These are phyloP conservation scores for Bombus haemorrhoidalis DNA, from an alignment of 1,140 invertebrate species.

Conservation along the genomic window DNA sequence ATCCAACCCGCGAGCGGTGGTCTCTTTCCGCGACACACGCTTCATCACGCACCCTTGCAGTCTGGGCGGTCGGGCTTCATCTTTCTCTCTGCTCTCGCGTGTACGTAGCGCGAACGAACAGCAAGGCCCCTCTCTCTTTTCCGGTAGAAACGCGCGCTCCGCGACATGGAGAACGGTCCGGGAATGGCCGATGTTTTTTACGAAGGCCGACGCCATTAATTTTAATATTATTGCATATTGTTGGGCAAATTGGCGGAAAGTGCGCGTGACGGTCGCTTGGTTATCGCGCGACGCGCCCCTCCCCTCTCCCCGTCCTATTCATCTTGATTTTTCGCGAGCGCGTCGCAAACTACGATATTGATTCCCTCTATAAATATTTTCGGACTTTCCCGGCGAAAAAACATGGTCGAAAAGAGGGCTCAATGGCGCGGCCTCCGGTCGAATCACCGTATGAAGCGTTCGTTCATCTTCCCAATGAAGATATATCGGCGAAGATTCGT, in stretches of 20 bases:
- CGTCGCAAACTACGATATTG: constrained; percentile 56
- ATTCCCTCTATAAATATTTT: constrained; percentile 60
- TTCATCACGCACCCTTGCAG: constrained; percentile 30
- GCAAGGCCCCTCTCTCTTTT: not conserved
- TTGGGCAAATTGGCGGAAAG: constrained; percentile 71
- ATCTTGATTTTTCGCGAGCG: constrained; percentile 66
- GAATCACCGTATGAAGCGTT: constrained; percentile 4
- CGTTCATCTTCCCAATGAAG: constrained; percentile 27
- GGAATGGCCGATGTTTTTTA: constrained; percentile 61
- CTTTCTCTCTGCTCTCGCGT: constrained; percentile 31
- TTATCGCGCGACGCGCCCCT: constrained; percentile 57
- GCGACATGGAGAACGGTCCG: too few relatives aligned
- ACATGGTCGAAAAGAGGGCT: not conserved
- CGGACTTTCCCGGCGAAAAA: constrained; percentile 12
- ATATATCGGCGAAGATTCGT: not conserved
- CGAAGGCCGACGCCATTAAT: constrained; percentile 70
- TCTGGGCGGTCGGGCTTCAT: constrained; percentile 13
- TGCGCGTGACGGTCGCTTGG: constrained; percentile 55
- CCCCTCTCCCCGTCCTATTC: constrained; percentile 40
- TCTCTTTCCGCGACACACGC: constrained; percentile 49
- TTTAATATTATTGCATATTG: constrained; percentile 77
- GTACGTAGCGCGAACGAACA: not conserved
- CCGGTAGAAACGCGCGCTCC: not conserved
- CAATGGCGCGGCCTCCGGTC: not conserved
- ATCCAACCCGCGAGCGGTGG: constrained; percentile 11